phyloP scores from a whole-genome alignment of 2,113 vertebrate genomes.

The Strigops habroptila region DNA sequence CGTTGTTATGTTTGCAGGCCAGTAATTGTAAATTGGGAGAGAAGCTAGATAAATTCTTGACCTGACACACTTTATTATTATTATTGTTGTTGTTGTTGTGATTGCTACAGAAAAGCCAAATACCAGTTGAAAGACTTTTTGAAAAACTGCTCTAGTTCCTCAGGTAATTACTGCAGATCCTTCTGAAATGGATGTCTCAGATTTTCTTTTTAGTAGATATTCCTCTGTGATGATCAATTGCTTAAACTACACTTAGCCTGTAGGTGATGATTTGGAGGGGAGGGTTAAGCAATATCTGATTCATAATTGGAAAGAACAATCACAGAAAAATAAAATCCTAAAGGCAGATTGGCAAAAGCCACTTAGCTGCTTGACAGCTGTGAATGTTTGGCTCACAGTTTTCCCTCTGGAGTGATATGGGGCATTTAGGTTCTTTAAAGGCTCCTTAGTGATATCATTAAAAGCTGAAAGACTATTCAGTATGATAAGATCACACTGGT shows the following conservation, averaged over 20 bases:
- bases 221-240: neutral
- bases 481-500: neutral
- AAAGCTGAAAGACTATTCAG: neutral
- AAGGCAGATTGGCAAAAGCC: neutral
- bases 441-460: neutral
- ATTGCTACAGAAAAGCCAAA: neutral
- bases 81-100: neutral
- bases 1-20: neutral
- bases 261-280: neutral
- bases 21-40: neutral
- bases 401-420: neutral
- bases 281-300: neutral
- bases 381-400: neutral
- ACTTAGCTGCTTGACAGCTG: neutral
- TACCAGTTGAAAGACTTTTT: neutral
- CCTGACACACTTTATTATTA: neutral
- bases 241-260: neutral
- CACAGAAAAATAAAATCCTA: neutral
- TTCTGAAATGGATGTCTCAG: neutral
- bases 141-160: neutral
- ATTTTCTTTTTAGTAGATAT: neutral
- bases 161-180: neutral
- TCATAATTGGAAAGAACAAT: neutral
- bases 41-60: neutral
- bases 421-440: neutral